Base-by-base conservation (phyloP, 1,140 invertebrate species). In the Zaprionus taronus region DNA sequence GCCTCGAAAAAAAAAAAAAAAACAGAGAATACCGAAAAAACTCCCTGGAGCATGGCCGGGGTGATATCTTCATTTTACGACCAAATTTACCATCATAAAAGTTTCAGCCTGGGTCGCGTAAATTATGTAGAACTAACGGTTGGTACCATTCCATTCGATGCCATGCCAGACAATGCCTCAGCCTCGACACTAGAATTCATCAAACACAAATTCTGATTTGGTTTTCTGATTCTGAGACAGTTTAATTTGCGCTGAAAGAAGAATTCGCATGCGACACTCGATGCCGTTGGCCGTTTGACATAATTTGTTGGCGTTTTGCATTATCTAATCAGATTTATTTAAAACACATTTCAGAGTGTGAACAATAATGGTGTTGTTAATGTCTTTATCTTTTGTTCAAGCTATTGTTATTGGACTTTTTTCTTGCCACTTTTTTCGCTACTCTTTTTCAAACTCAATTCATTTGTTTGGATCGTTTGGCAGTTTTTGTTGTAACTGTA, bases 81-180 rank as follows among this genome's bases (percentile, higher is more conserved):
- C 11, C 14, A 24, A 15, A 14, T 51, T 51, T 60, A 38, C 26
- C 51, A 62, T 56, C 41, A 75, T 41, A 70, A 63, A 63, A 58
- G 31, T 64, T 60, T 36, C 61, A 36, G 55, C 38, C 20, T 9
- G 31, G 57, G 26, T 44, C 56, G 67, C 44, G 77, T 83, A 77
- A 87, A 83, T 78, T 80, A 70, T 78, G 61, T 75, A 47, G 61
- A 72, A 76, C 77, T 89, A 87, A 81, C 84, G 84, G 84, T 84
- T 79, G 84, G 58, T 69, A 55, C 53, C 78, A 44, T 79, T 87
- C 51, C 68, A 78, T 9, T 11, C 38, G 58, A 58, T 9, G 4
- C 47, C 51, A 53, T 17, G 51, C 51, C 41, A 47, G 41, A 70
- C 69, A 66, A 51, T 28, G 20, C 26, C 36, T 56, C 24, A n/a